Conservation (phyloP, 1,140 invertebrate genomes). For the Brachionus asplanchnoidis region DNA sequence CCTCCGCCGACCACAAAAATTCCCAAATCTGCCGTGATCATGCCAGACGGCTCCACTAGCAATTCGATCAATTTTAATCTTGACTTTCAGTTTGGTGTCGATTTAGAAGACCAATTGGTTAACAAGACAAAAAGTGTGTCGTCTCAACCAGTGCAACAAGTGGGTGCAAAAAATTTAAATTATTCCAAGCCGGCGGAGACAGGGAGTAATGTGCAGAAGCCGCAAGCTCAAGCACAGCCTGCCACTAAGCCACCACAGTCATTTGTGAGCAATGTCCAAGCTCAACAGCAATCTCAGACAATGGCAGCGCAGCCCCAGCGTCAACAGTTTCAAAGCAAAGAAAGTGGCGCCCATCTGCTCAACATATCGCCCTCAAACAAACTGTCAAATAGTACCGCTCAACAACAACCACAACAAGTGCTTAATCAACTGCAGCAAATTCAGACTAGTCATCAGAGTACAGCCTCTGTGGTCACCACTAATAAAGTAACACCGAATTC, state of each 20-base stretch:
- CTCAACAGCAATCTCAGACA: background rate
- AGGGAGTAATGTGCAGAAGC: background rate
- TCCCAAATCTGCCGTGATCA: slow-evolving; percentile 37
- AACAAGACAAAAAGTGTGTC: background rate
- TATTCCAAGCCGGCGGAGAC: background rate
- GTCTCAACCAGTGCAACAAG: background rate
- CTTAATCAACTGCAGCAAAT: slow-evolving; percentile 15
- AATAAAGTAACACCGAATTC: background rate
- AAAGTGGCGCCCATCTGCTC: background rate
- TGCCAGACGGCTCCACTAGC: slow-evolving; percentile 16
- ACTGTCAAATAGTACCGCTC: background rate
- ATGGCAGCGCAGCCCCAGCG: background rate
- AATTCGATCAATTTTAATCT: background rate
- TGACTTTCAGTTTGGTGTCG: slow-evolving; percentile 22
- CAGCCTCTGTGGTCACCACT: background rate
- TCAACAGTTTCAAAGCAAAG: slow-evolving; percentile 15
- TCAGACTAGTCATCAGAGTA: background rate
- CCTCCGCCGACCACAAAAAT: slow-evolving; percentile 34
- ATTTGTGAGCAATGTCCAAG: background rate
- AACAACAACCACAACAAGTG: background rate
- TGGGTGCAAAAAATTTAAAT: background rate
- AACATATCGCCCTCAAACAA: slow-evolving; percentile 9
- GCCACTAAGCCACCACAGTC: background rate
- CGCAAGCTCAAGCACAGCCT: background rate
- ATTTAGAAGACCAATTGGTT: background rate